A percentile compares a stretch with the other conserved stretches of the same genome.
phyloP scores from a whole-genome alignment of 2,113 vertebrate species.

The Dicrurus megarhynchus region DNA sequence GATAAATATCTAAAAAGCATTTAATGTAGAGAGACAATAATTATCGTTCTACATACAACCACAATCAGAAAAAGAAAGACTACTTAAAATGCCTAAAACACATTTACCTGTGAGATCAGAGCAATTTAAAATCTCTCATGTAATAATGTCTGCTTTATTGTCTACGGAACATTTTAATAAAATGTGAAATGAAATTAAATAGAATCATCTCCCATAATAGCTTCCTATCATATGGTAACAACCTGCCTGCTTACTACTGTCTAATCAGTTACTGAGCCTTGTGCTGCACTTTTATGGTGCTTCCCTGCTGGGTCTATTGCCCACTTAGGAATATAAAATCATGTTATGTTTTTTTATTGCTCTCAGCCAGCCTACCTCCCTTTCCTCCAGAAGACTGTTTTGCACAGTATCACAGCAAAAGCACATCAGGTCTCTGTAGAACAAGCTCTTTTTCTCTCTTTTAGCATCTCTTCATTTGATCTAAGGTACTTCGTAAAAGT shows the following conservation, averaged over 20 bases:
- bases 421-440: background rate
- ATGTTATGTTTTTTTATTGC: background rate
- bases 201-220: constrained; percentile 22
- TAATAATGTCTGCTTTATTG: background rate
- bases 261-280: constrained; percentile 40
- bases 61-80: background rate
- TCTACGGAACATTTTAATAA: constrained; percentile 24
- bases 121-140: background rate
- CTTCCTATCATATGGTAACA: constrained; percentile 15
- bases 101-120: background rate
- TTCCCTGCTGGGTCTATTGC: constrained; percentile 20
- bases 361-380: background rate
- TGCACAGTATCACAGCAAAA: background rate
- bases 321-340: constrained; percentile 32
- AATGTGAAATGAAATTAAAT: constrained; percentile 46
- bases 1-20: background rate
- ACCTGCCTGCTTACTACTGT: constrained; percentile 17
- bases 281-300: background rate
- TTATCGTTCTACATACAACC: background rate
- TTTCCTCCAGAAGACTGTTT: background rate
- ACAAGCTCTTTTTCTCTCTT: background rate
- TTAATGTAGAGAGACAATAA: background rate
- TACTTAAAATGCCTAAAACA: background rate
- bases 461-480: background rate
- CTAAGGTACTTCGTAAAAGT: background rate